Evolutionary conservation across 2,113 vertebrate species (phyloP).

Genomic region (Pogona vitticeps): DNA sequence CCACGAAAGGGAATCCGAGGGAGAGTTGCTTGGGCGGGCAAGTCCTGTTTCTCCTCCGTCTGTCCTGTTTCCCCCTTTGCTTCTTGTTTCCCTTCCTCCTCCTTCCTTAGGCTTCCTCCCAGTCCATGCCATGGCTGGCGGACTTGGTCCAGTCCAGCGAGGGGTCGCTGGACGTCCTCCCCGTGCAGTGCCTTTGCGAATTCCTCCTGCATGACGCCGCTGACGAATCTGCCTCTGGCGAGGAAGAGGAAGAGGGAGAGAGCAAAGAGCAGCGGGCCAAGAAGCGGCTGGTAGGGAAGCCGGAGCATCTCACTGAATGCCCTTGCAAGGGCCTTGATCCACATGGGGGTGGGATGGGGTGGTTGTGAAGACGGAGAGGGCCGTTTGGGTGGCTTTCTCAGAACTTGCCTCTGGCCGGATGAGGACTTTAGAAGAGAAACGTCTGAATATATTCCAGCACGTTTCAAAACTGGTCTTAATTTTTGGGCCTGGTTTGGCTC

Average conservation of each 20-base stretch:
- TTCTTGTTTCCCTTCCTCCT: not conserved
- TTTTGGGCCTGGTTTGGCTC: no score
- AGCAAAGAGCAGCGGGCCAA: slow-evolving; percentile 94
- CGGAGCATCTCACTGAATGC: not conserved
- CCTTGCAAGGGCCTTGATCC: not conserved
- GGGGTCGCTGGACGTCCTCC: slow-evolving; percentile 95
- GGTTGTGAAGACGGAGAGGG: not conserved
- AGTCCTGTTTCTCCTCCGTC: no score
- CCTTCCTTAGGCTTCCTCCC: slow-evolving; percentile 87
- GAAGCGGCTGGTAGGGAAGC: slow-evolving; percentile 85
- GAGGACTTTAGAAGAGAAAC: no score
- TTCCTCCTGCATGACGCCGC: slow-evolving; percentile 96
- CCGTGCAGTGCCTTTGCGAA: slow-evolving; percentile 96
- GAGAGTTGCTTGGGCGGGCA: no score
- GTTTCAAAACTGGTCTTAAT: no score
- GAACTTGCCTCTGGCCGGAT: no score
- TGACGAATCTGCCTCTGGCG: slow-evolving; percentile 81
- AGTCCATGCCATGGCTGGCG: slow-evolving; percentile 98
- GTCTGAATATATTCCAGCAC: no score
- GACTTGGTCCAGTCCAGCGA: slow-evolving; percentile 98
- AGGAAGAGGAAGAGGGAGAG: slow-evolving; percentile 92
- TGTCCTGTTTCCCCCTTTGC: rapidly evolving
- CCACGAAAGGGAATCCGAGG: no score
- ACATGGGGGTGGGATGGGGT: not conserved
- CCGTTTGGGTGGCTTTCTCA: not conserved